Base-by-base conservation (phyloP, 2,797 vertebrate species). In the Gymnodraco acuticeps region DNA sequence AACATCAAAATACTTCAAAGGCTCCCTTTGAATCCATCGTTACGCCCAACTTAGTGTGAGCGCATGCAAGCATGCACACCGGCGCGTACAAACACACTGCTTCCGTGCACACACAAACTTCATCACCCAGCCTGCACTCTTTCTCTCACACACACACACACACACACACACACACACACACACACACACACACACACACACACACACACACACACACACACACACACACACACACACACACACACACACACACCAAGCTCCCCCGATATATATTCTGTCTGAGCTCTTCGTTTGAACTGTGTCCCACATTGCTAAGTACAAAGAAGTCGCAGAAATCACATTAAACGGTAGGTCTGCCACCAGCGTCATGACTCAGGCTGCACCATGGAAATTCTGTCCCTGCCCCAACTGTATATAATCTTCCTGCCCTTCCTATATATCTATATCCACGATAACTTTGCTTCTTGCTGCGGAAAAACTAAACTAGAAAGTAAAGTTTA, bases 1-100 rank as follows among this genome's bases (percentile, higher is more conserved):
- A 95, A 94, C 93, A 94, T 95, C 91, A 94, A 93, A 95, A 93
- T 94, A 93, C 94, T 94, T 95, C 93, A 95, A 95, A 95, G 92
- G 88, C 83, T 94, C 80, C 84, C 91, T 94, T 92, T 94, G 90
- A 94, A 93, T 94, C 88, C 83, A 82, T 94, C 84, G 84, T 94
- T 94, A 93, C 82, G 87, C 90, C 91, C 90, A 92, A 91, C 83
- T 91, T 93, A 89, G 85, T 88, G 84, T 68, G 79, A 82, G 87
- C 59, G 51, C 31, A 79, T 76, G 79, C 63, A 10, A 61, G 19
- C 64, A 19, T 47, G 5, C 63, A 73, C 51, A 33, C 59, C 45
- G 5, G 54, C 73, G 20, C 56, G 23, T 42, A 51, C 73, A 81
- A 68, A 83, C 68, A 76, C 84, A 73, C 67, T 3, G 43, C 52